Base-by-base conservation (phyloP, 2,888 invertebrate genomes). In the Acrobasis consociella region DNA sequence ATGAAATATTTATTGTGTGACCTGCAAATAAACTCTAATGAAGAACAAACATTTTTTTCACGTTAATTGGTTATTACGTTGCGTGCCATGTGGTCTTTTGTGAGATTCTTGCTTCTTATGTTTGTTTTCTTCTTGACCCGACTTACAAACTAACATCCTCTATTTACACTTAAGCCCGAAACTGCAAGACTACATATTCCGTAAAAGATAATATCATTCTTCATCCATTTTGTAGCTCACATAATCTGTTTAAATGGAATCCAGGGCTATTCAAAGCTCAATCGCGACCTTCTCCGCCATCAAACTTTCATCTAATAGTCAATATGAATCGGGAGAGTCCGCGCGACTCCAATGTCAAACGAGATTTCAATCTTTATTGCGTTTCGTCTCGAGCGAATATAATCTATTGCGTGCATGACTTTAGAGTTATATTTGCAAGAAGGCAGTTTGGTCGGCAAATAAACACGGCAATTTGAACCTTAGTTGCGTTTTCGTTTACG, bases 401-500 rank as follows among this genome's bases (percentile, higher is more conserved):
- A 37, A 50, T 49, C 38, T 50, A 50, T 50, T 11, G 37, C 11
- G 31, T 16, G 8, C 51, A 38, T 60, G 9, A 17, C n/a, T 52
- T 55, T 62, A 65, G 17, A 51, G 64, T 42, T 58, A 37, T 31
- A 52, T 16, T 5, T 13, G 9, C 22, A 17, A 39, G 22, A 51
- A 22, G 17, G 51, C 42, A 37, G 63, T 58, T 59, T 62, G 58
- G 62, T 46, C 39, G 65, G 59, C 68, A 62, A 31, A 71, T 75
- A 72, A 72, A 72, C 69, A 51, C 65, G 65, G 59, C 65, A 69
- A 59, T 64, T 62, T 58, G 49, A 59, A 62, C 61, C 67, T 65
- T 65, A 63, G 66, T 53, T 71, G 66, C 67, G 68, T 74, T 75
- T 70, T 69, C 63, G 68, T 76, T 75, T 70, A 72, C 65, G 70